Evolutionary conservation across 1,140 invertebrate genomes (phyloP), one percentile per base, ranked within the genome.

Genomic region (Eubasilissa regina): DNA sequence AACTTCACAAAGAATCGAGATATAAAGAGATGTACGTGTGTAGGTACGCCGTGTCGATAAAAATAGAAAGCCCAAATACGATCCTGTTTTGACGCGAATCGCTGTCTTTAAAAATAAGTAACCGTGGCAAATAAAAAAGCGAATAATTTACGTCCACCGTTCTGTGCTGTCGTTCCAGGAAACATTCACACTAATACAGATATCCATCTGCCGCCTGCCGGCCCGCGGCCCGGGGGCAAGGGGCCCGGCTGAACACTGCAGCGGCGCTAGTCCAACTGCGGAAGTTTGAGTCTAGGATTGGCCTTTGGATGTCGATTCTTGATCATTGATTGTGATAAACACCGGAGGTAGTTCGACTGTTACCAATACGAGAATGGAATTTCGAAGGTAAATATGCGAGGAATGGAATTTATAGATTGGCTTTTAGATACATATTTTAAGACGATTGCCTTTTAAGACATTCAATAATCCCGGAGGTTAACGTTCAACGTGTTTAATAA

Each of bases 101-200:
- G 66, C 66, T 70, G 47, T 53, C 66, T 70, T 70, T 70, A 47
- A 70, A 15, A 70, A 70, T 48, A 70, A 48, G 44, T 70, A 70
- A 48, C 66, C 47, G 66, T 45, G 66, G 47, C 66, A 70, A 70
- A 70, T 51, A 47, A 70, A 70, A 70, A 70, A 70, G 47, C 66
- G 66, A 70, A 70, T 70, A 70, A 70, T 70, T 53, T 48, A 70
- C 66, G 47, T 70, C 35, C 47, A 70, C 66, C 47, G 35, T 66
- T 48, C 47, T 13, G 47, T 19, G 21, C 17, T 70, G 66, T 70
- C 66, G 48, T 70, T 70, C 51, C 66, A 51, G 66, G 45, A n/a
- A 70, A 70, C 66, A 17, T 70, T 47, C 45, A 25, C 44, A 17
- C 11, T 66, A 66, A 66, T 66, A 51, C 25, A 70, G 66, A 70